Evolutionary conservation across 1,140 invertebrate genomes (phyloP).

Genomic region (Asobara japonica): DNA sequence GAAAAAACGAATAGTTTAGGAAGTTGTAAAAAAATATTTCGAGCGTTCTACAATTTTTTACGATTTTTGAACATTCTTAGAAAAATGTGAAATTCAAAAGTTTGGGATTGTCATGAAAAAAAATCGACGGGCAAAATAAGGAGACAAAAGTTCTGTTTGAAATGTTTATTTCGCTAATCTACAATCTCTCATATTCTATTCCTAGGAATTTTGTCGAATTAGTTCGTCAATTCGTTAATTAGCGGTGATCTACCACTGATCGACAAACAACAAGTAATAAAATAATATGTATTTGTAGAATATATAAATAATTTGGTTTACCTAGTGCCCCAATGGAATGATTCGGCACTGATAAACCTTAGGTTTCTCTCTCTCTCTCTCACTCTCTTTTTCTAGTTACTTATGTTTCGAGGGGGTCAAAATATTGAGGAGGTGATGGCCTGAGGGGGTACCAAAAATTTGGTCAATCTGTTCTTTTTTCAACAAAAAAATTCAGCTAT

Average conservation of each 20-base stretch:
- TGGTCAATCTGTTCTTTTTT: too few relatives aligned
- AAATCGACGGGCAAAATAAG: not conserved
- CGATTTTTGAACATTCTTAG: too few relatives aligned
- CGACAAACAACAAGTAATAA: conserved; percentile 58
- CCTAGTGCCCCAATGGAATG: conserved; percentile 52
- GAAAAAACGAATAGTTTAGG: too few relatives aligned
- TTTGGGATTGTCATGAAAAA: too few relatives aligned
- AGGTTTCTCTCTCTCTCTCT: conserved; percentile 20
- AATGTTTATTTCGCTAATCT: conserved; percentile 41
- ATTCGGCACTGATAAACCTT: conserved; percentile 48
- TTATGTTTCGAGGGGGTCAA: conserved; percentile 32
- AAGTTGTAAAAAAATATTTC: too few relatives aligned
- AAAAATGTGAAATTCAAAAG: too few relatives aligned
- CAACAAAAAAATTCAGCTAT: too few relatives aligned
- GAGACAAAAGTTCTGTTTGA: conserved; percentile 46
- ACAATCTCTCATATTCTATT: conserved; percentile 39
- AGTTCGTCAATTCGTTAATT: conserved; percentile 36
- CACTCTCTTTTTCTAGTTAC: conserved; percentile 36
- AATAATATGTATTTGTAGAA: conserved; percentile 54
- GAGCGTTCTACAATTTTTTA: conserved; percentile 2
- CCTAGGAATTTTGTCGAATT: conserved; percentile 43
- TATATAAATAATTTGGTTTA: conserved; percentile 36
- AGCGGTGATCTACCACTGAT: conserved; percentile 49
- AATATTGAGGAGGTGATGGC: too few relatives aligned
- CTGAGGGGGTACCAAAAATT: too few relatives aligned